phyloP scores from a whole-genome alignment of 1,140 invertebrate species.

The Drosophila cardini region DNA sequence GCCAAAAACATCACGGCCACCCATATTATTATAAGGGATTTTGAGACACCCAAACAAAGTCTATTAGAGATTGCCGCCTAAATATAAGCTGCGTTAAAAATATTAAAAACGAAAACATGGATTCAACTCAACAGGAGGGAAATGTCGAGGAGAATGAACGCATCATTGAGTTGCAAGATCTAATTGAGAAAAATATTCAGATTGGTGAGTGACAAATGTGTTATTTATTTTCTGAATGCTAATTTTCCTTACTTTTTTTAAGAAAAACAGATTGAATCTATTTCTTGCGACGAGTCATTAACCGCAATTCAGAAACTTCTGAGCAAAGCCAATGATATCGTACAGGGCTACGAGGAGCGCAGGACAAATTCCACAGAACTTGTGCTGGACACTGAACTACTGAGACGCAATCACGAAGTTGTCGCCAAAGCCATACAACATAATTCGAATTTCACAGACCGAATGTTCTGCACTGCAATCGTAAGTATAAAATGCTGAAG shows the following conservation, averaged over 20 bases:
- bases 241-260: neutral
- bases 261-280: constrained; percentile 59
- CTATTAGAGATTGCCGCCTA: constrained; percentile 1
- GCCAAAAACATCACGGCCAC: too few relatives aligned
- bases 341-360: constrained; percentile 47
- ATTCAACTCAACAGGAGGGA: constrained; percentile 5
- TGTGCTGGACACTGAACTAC: constrained; percentile 62
- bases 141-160: constrained; percentile 28
- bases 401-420: constrained; percentile 63
- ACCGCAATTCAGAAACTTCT: constrained; percentile 54
- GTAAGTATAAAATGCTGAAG: constrained; percentile 32
- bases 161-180: constrained; percentile 54
- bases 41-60: too few relatives aligned
- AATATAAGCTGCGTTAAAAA: neutral
- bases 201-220: constrained; percentile 44
- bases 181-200: constrained; percentile 65
- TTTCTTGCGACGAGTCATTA: constrained; percentile 53
- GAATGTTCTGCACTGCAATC: constrained; percentile 54
- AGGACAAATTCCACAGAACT: constrained; percentile 57
- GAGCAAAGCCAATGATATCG: constrained; percentile 50
- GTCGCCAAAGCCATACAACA: constrained; percentile 60
- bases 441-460: constrained; percentile 58
- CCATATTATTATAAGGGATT: too few relatives aligned
- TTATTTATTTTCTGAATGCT: neutral
- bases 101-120: neutral